Base-by-base conservation (phyloP, 2,797 vertebrate species). In the Tinamus major region DNA sequence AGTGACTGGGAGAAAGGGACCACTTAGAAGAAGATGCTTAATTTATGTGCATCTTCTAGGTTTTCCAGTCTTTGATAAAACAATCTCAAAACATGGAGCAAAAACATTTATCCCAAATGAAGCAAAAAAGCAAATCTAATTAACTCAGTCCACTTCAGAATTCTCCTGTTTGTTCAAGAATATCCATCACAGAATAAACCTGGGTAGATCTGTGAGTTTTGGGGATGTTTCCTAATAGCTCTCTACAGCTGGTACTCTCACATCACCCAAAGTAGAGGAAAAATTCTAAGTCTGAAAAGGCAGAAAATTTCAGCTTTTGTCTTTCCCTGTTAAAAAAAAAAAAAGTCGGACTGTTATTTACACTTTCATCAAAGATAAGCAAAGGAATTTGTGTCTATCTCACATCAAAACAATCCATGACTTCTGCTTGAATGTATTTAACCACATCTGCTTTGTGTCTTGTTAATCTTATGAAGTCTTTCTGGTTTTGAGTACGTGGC, bases 361-460 rank as follows among this genome's bases (percentile, higher is more conserved):
- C 15, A 31, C 5, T 61, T 83, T 62, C 33, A 24, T 7, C 46
- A 63, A 56, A 79, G 31, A 53, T 20, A 18, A 87, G 35, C 41
- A 79, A 79, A 88, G 69, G 14, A 58, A 61, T 19, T 35, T 51
- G 3, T 13, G 68, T n/a, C 58, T n/a, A 71, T n/a, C 58, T n/a
- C 13, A 31, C 31, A 14, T 1, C 20, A 87, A 88, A 94, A 15
- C 10, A 83, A 31, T 9, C 37, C 8, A n/a, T 31, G 13, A 26
- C 18, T 79, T 78, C 80, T 71, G 24, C 16, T n/a, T 85, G 49
- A 42, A 62, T 68, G 70, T 93, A 59, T 72, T 72, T 20, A 79
- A 7, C 27, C 19, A 9, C 26, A 59, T 72, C 51, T 77, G 35
- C 33, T 90, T 93, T 49, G 2, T 70, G 29, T 67, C 39, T 56